These are phyloP conservation scores for Chaetogeoica ovagalla DNA, from an alignment of 2,888 invertebrate genomes.

Conservation along the genomic window DNA sequence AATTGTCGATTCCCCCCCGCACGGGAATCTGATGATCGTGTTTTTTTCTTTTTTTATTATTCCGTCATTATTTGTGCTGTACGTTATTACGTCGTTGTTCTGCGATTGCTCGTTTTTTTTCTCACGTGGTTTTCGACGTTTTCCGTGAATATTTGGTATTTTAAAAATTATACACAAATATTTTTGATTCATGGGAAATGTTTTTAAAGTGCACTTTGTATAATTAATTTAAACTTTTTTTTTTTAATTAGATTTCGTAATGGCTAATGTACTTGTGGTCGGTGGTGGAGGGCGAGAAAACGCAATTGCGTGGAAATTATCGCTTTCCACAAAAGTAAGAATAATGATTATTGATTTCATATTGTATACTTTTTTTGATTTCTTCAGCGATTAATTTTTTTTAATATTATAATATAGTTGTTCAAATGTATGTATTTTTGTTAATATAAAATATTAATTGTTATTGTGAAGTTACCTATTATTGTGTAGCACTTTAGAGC, in stretches of 20 bases:
- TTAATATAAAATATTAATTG: too few species aligned
- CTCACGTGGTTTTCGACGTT: conserved; percentile 4
- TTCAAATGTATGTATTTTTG: too few species aligned
- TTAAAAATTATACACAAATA: neutral
- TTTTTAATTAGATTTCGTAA: conserved; percentile 9
- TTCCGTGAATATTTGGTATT: neutral
- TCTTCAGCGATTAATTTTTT: too few species aligned
- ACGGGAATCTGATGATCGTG: neutral
- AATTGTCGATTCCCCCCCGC: neutral
- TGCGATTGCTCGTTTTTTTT: neutral
- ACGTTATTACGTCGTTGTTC: neutral
- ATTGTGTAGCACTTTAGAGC: too few species aligned
- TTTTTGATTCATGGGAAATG: neutral
- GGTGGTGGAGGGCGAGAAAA: conserved; percentile 96
- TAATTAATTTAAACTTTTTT: neutral
- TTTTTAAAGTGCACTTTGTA: neutral
- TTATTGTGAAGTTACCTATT: too few species aligned
- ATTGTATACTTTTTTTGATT: too few species aligned
- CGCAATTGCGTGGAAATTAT: conserved; percentile 90
- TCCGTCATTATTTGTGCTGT: neutral
- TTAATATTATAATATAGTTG: too few species aligned
- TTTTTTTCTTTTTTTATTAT: neutral
- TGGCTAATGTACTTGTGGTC: conserved; percentile 72
- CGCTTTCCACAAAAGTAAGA: conserved; percentile 69
- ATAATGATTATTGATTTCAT: neutral